Base-by-base conservation (phyloP, 64 coral and sea anemone species). In the Stichodactyla helianthus region DNA sequence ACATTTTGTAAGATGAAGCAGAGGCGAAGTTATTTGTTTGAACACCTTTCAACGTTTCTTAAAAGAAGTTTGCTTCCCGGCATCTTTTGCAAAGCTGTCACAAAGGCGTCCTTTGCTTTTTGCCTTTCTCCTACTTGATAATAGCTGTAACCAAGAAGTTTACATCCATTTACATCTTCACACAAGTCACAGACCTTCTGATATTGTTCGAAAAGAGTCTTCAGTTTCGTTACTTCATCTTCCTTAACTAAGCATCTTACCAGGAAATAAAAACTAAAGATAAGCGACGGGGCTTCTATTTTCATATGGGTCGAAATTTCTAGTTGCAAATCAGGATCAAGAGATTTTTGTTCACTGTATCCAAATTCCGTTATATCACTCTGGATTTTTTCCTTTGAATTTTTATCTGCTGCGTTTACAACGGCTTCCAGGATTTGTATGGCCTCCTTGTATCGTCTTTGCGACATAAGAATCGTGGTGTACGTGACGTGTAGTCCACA, bases 71-170 rank as follows among this genome's bases (percentile, higher is more conserved):
- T 80, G 74, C 71, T 88, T 79, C 76, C 86, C 31, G 86, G 86
- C 86, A 88, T 88, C 52, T 88, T 88, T 54, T 88, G 76, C 28
- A 80, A 88, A 88, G 86, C 86, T 79, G 86, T 50, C 74, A 56
- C 79, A 50, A 88, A 88, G 14, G 77, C 86, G 19, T 88, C 86
- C 28, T 20, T 88, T 79, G 86, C 86, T 59, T 79, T 88, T 50
- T 51, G 55, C 55, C 60, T 88, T 27, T 88, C 71, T 79, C 86
- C 86, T 88, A 63, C 86, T 88, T 88, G 86, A 62, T 52, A 88
- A 60, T 80, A 80, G 76, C 86, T 88, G 79, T 88, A 88, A 80
- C 86, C 86, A 59, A 88, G 86, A 80, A 88, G 86, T 88, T 81
- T 88, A 61, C 63, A 88, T 88, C 86, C 86, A 61, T 52, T 88